Evolutionary conservation across 2,797 vertebrate species (phyloP).

Genomic region (Hydrophis major): DNA sequence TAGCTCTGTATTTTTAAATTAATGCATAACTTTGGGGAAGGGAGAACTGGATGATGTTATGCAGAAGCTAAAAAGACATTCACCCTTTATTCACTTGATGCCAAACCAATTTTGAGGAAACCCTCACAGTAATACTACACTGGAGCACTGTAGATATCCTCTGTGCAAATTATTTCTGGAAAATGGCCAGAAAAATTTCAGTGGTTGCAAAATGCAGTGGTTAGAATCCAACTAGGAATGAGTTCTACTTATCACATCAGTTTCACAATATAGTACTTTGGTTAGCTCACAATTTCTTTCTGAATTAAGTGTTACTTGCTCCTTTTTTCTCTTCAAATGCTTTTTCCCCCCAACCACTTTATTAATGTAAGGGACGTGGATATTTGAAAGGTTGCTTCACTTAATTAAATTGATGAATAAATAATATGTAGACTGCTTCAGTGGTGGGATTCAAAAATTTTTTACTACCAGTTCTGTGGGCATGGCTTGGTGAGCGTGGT

Average conservation of each 20-base stretch:
- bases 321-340: not conserved
- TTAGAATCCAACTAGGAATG: not conserved
- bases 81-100: not conserved
- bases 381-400: not conserved
- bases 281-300: not conserved
- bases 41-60: not conserved
- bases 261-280: not conserved
- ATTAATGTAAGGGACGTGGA: not conserved
- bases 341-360: not conserved
- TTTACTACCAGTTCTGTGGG: too few species aligned
- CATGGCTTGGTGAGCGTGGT: too few species aligned
- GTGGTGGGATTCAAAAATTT: too few species aligned
- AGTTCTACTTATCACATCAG: not conserved
- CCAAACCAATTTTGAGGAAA: not conserved
- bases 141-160: not conserved
- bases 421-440: not conserved
- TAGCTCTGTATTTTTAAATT: not conserved
- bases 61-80: not conserved
- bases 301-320: not conserved
- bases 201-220: not conserved
- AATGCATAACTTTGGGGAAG: not conserved
- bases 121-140: not conserved
- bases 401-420: not conserved
- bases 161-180: not conserved
- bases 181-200: not conserved